phyloP scores from a whole-genome alignment of 2,113 vertebrate species.

The Colistium nudipinnis region DNA sequence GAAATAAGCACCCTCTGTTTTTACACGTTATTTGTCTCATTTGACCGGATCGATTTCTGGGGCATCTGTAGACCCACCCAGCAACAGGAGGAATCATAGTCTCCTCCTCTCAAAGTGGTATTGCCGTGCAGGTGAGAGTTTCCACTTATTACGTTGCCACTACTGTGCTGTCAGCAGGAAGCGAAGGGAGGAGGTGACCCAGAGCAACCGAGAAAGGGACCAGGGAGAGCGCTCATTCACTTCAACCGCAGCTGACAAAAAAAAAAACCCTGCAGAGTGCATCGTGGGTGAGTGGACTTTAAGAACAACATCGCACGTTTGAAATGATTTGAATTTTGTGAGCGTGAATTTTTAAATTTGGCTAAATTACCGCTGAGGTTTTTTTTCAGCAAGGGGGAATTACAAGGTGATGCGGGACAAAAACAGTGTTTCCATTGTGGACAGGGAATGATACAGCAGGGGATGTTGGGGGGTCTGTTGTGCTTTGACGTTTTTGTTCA shows the following conservation, averaged over 20 bases:
- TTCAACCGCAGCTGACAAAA: conserved; percentile 66
- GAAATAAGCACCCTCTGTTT: neutral
- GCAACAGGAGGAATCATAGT: conserved; percentile 41
- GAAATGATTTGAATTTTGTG: neutral
- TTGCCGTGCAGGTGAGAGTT: conserved; percentile 66
- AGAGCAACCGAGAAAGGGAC: conserved; percentile 40
- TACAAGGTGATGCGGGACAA: neutral
- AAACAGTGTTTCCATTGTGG: conserved; percentile 30
- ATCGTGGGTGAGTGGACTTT: conserved; percentile 55
- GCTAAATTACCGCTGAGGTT: neutral
- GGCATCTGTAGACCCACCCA: conserved; percentile 44
- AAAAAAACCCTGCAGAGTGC: neutral
- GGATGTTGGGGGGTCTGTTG: neutral
- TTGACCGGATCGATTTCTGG: neutral
- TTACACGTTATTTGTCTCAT: neutral
- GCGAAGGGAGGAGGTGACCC: conserved; percentile 36
- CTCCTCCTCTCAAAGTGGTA: conserved; percentile 54
- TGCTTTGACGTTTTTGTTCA: neutral
- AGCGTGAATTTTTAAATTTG: neutral
- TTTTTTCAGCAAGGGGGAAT: neutral
- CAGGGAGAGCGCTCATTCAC: conserved; percentile 49
- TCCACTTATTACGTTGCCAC: conserved; percentile 63
- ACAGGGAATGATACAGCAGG: conserved; percentile 11
- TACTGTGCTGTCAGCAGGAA: conserved; percentile 60
- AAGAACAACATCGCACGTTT: neutral